A percentile compares a stretch with the other conserved stretches of the same genome.
Conservation (phyloP, 2,797 vertebrate genomes). For the Lagodon rhomboides region DNA sequence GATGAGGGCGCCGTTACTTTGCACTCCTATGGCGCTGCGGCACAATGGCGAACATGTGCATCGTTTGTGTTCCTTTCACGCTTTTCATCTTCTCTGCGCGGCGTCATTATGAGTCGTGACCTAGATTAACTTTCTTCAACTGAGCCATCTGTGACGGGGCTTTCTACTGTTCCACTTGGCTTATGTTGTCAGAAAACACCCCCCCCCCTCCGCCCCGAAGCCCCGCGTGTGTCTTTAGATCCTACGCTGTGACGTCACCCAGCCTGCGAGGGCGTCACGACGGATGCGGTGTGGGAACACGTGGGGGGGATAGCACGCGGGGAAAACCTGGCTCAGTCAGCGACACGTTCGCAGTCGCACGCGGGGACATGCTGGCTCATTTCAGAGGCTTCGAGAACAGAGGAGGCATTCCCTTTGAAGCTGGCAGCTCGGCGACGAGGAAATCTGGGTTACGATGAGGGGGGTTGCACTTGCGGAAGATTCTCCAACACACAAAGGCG, state of each 20-base stretch:
- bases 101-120: constrained; percentile 35
- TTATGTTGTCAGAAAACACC: constrained; percentile 38
- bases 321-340: constrained; percentile 49
- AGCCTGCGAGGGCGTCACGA: constrained; percentile 18
- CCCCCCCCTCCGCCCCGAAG: too few relatives aligned
- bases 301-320: neutral
- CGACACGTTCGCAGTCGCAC: constrained; percentile 5
- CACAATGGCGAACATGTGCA: neutral
- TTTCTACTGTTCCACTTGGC: constrained; percentile 26
- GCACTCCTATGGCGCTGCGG: neutral
- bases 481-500: constrained; percentile 18
- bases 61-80: neutral
- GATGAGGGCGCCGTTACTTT: neutral
- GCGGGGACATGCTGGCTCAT: constrained; percentile 28
- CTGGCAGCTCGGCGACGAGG: constrained; percentile 50
- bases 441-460: constrained; percentile 67
- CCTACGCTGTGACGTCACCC: constrained; percentile 53
- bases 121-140: neutral
- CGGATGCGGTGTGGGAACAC: neutral
- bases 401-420: constrained; percentile 76
- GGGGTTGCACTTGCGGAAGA: constrained; percentile 28
- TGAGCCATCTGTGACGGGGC: constrained; percentile 12
- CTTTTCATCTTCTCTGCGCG: neutral
- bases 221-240: constrained; percentile 32
- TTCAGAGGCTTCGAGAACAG: constrained; percentile 48